Evolutionary conservation across 2,888 invertebrate genomes (phyloP).

Genomic region (Ephialtes manifestator): DNA sequence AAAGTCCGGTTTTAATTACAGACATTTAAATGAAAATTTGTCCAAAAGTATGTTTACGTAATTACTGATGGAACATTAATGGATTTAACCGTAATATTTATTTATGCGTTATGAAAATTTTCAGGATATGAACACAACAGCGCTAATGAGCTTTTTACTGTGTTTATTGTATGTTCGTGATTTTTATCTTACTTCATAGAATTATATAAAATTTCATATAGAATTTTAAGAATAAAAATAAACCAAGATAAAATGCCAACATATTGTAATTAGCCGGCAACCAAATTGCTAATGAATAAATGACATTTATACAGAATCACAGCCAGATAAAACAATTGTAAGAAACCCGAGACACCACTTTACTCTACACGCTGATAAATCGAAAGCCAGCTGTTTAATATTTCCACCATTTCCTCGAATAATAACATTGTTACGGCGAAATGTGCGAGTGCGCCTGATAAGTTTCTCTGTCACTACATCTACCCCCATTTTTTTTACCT

Average conservation of each 20-base stretch:
- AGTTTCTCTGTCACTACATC: not conserved
- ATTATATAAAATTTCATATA: no score
- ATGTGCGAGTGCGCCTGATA: not conserved
- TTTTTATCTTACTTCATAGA: no score
- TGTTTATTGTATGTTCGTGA: no score
- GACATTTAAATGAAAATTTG: not conserved
- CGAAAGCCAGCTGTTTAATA: not conserved
- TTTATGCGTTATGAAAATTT: not conserved
- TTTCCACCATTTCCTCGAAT: slow-evolving; percentile 11
- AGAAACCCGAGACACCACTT: not conserved
- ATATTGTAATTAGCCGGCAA: no score
- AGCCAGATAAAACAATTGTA: not conserved
- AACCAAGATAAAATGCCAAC: no score
- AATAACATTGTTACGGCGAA: slow-evolving; percentile 3
- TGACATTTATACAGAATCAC: no score
- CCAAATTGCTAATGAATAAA: no score
- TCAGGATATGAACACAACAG: not conserved
- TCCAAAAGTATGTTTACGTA: no score
- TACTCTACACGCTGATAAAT: not conserved
- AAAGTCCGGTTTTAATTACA: not conserved
- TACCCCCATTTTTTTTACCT: not conserved
- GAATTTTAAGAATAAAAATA: no score
- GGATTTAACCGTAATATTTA: not conserved
- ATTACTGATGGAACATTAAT: not conserved
- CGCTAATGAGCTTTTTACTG: no score